A percentile compares a stretch with the other conserved stretches of the same genome.
phyloP scores from a whole-genome alignment of 2,113 vertebrate species.

The Neotoma lepida region DNA sequence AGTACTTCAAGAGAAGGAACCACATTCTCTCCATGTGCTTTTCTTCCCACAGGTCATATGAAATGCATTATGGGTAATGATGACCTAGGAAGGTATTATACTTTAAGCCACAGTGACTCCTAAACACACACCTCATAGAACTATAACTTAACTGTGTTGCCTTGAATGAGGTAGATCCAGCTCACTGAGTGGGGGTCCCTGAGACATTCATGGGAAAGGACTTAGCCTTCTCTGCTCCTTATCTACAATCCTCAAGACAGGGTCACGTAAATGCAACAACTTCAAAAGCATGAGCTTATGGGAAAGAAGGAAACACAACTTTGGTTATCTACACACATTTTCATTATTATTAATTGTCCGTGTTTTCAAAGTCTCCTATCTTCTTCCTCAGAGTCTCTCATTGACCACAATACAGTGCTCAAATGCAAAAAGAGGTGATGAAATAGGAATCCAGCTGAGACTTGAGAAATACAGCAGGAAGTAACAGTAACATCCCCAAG shows the following conservation, averaged over 20 bases:
- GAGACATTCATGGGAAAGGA: neutral
- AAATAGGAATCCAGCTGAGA: neutral
- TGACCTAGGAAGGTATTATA: neutral
- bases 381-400: neutral
- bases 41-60: neutral
- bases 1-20: neutral
- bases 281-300: neutral
- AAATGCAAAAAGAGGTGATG: neutral
- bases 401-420: neutral
- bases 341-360: neutral
- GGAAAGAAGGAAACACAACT: neutral
- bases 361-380: neutral
- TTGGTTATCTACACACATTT: neutral
- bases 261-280: neutral
- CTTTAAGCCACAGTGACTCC: neutral
- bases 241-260: neutral
- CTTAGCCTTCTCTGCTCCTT: neutral
- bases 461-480: conserved; percentile 34
- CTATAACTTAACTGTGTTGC: neutral
- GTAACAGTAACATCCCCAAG: neutral
- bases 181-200: neutral
- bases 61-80: conserved; percentile 1
- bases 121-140: neutral
- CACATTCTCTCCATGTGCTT: neutral
- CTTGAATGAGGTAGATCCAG: neutral